These are phyloP conservation scores for Thunnus maccoyii DNA, from an alignment of 2,113 vertebrate genomes.

Conservation along the genomic window DNA sequence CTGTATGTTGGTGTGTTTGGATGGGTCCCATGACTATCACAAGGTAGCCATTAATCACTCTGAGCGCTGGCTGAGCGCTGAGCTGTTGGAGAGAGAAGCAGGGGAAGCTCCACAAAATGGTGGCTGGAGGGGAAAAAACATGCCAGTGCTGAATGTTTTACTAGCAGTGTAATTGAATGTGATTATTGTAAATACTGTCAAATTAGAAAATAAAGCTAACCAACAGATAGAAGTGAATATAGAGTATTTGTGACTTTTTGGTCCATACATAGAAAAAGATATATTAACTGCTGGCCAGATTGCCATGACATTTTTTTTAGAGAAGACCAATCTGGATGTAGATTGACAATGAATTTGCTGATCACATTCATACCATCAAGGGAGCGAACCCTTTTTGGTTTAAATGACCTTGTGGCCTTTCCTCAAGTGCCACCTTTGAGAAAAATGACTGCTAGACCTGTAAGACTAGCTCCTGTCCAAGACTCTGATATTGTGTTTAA, in stretches of 20 bases:
- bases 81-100: constrained; percentile 1
- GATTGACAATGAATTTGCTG: not conserved
- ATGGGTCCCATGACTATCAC: constrained; percentile 69
- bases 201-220: not conserved
- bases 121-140: not conserved
- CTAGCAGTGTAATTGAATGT: not conserved
- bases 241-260: not conserved
- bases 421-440: too few species aligned
- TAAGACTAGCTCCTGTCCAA: too few species aligned
- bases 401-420: not conserved
- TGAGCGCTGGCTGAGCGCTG: constrained; percentile 9
- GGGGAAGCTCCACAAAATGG: constrained; percentile 13
- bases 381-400: not conserved
- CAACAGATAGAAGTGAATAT: not conserved
- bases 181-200: too few species aligned
- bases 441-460: too few species aligned
- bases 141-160: not conserved
- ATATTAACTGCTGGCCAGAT: too few species aligned
- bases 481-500: too few species aligned
- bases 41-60: constrained; percentile 69
- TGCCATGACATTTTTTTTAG: too few species aligned
- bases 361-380: not conserved
- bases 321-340: not conserved
- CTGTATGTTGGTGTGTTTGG: constrained; percentile 33
- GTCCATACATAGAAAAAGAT: not conserved